phyloP scores from a whole-genome alignment of 1,140 invertebrate genomes.

The Drosophila auraria region DNA sequence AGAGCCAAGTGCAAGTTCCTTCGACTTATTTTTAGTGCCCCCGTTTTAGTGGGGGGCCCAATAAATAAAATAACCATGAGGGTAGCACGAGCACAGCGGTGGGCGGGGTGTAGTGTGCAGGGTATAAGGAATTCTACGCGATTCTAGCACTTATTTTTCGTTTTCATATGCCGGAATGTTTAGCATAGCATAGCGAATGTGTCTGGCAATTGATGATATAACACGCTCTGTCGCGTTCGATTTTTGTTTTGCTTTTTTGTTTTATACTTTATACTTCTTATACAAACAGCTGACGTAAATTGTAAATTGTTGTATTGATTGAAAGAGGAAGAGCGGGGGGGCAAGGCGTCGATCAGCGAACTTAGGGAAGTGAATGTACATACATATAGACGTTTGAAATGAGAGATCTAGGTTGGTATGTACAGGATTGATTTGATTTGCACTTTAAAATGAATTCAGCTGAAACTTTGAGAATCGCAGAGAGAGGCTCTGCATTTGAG shows the following conservation, averaged over 20 bases:
- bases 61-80: constrained; percentile 50
- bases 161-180: constrained; percentile 55
- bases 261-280: constrained; percentile 52
- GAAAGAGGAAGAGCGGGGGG: constrained; percentile 8
- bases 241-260: constrained; percentile 46
- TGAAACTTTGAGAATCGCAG: constrained; percentile 16
- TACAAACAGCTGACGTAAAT: constrained; percentile 71
- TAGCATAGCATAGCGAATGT: constrained; percentile 55
- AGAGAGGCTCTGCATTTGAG: not conserved
- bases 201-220: constrained; percentile 74
- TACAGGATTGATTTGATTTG: constrained; percentile 1
- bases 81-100: not conserved
- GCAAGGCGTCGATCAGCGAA: constrained; percentile 11
- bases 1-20: constrained; percentile 75
- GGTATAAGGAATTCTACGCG: constrained; percentile 28
- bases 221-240: constrained; percentile 51
- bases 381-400: constrained; percentile 5
- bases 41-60: constrained; percentile 25
- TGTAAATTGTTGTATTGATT: constrained; percentile 59
- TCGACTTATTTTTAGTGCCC: constrained; percentile 56
- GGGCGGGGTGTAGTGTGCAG: not conserved
- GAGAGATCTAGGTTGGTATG: constrained; percentile 22
- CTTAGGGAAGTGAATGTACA: constrained; percentile 25
- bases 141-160: constrained; percentile 34
- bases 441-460: constrained; percentile 4